A percentile compares a stretch with the other conserved stretches of the same genome.
Evolutionary conservation across 2,797 vertebrate genomes (phyloP).

Genomic region (Gouania willdenowi): DNA sequence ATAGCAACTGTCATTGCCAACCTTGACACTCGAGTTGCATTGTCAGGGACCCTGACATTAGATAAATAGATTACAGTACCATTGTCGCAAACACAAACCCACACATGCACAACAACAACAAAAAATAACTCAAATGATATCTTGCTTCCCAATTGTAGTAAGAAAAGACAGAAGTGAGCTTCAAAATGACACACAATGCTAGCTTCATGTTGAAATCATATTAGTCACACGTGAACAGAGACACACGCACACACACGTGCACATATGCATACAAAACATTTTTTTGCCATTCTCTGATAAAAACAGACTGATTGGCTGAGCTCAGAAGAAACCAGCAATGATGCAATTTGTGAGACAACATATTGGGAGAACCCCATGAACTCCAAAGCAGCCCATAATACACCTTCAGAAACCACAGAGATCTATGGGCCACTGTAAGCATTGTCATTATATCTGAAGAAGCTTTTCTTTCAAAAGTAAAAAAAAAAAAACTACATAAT

Average conservation of each 20-base stretch:
- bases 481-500: too few species aligned
- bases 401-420: conserved; percentile 55
- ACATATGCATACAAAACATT: conserved; percentile 9
- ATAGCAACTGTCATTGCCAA: conserved; percentile 62
- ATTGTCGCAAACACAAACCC: conserved; percentile 10
- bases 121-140: not conserved
- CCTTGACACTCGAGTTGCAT: conserved; percentile 57
- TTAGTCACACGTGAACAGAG: not conserved
- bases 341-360: conserved; percentile 50
- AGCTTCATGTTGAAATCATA: conserved; percentile 3
- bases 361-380: conserved; percentile 64
- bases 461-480: too few species aligned
- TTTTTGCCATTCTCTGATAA: conserved; percentile 35
- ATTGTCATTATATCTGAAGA: conserved; percentile 62
- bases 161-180: too few species aligned
- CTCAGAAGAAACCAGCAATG: conserved; percentile 48
- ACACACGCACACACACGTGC: not conserved
- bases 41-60: conserved; percentile 58
- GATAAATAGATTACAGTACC: conserved; percentile 45
- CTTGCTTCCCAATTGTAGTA: not conserved
- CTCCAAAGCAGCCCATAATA: conserved; percentile 47
- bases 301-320: conserved; percentile 33
- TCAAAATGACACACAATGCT: not conserved
- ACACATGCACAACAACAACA: not conserved
- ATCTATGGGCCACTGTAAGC: conserved; percentile 59